phyloP scores from a whole-genome alignment of 2,888 invertebrate genomes.

The Gymnoscelis rufifasciata region DNA sequence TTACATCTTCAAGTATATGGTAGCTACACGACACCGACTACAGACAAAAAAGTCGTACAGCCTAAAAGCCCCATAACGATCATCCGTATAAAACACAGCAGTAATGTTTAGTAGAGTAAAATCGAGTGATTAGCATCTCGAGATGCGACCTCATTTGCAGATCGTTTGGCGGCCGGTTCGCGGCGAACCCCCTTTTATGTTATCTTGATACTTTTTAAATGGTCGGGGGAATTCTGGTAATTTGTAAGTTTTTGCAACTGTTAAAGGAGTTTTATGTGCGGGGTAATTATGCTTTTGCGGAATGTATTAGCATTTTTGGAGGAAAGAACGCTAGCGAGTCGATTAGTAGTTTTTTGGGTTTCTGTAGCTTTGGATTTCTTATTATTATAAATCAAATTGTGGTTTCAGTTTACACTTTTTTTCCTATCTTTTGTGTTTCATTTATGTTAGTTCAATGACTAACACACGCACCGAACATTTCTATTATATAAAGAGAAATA shows the following conservation, averaged over 20 bases:
- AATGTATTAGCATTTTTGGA: no score
- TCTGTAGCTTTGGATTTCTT: no score
- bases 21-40: background rate
- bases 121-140: slow-evolving; percentile 49
- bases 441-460: no score
- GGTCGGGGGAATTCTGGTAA: background rate
- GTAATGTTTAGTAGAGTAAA: slow-evolving; percentile 36
- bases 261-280: background rate
- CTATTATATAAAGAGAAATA: no score
- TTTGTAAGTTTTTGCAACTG: slow-evolving; percentile 1
- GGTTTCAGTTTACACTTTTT: no score
- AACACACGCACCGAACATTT: no score
- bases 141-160: slow-evolving; percentile 23
- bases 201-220: slow-evolving; percentile 13
- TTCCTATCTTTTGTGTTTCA: no score
- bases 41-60: slow-evolving; percentile 14
- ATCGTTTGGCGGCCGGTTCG: slow-evolving; percentile 19
- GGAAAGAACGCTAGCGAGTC: no score
- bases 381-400: no score
- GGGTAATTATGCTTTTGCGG: no score
- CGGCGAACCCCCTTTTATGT: slow-evolving; percentile 15
- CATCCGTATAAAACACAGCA: slow-evolving; percentile 42
- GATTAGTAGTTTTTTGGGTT: no score
- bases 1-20: no score
- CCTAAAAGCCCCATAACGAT: slow-evolving; percentile 35